Conservation (phyloP, 2,113 vertebrate genomes). For the Carassius auratus region DNA sequence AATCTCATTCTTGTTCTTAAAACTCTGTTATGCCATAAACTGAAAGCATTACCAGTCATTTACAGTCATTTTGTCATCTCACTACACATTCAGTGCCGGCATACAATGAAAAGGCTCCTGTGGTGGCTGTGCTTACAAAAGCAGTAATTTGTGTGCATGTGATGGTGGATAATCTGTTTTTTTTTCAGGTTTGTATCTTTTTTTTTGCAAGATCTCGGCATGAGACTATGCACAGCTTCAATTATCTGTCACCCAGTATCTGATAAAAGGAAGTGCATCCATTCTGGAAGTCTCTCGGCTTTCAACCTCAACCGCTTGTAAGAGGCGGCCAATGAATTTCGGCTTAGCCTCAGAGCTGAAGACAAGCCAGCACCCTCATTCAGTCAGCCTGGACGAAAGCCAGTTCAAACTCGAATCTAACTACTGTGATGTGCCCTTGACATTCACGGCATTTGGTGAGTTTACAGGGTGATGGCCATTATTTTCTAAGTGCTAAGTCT, state of each 20-base stretch:
- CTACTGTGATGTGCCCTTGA: background rate
- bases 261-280: constrained; percentile 65
- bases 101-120: constrained; percentile 1
- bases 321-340: constrained; percentile 8
- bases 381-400: constrained; percentile 16
- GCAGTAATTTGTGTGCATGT: constrained; percentile 25
- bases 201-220: constrained; percentile 49
- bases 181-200: constrained; percentile 69
- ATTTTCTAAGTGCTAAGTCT: constrained; percentile 16
- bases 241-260: constrained; percentile 77
- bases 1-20: constrained; percentile 8
- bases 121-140: constrained; percentile 22
- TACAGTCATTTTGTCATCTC: constrained; percentile 21
- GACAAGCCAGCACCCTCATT: constrained; percentile 6
- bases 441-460: constrained; percentile 17
- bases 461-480: constrained; percentile 36
- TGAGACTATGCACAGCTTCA: constrained; percentile 63
- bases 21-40: background rate
- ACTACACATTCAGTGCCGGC: background rate
- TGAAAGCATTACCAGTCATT: background rate
- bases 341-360: constrained; percentile 16
- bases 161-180: constrained; percentile 58
- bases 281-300: constrained; percentile 53
- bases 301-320: constrained; percentile 64
- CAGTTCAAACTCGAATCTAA: constrained; percentile 15